Evolutionary conservation across 2,113 vertebrate genomes (phyloP), one percentile per base, ranked within the genome.

Genomic region (Anguilla japonica): DNA sequence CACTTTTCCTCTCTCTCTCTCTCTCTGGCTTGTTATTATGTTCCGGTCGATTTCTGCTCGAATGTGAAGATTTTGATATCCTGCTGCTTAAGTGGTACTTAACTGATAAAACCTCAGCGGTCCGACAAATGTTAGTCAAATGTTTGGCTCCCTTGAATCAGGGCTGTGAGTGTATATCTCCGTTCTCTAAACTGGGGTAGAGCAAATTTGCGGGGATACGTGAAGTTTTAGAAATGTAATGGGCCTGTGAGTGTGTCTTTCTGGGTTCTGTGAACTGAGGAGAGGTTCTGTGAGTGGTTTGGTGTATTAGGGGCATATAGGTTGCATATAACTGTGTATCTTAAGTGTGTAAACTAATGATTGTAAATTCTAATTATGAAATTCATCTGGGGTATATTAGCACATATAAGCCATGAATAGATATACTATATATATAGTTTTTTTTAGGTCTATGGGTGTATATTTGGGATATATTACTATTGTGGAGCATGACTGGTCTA

Each of bases 1-100:
- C 5, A 20, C 84, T 85, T 75, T 79, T 39, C 39, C 86, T 92
- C 79, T 1, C 34, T 34, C 86, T 92, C 79, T 1, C 34, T 34
- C 34, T 67, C 90, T 89, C 57, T 87, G 84, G 86, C 89, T 81
- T 80, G 89, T 93, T 91, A 92, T 95, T 95, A 94, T 94, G 90
- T 94, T 87, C 22, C n/a, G 71, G 22, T 34, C 71, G n/a, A 34
- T 75, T 26, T n/a, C n/a, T 1, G n/a, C 71, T 75, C 9, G n/a
- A 75, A 11, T 26, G 26, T 34, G 71, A 75, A 75, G 71, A 75
- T 75, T 75, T 75, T 11, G 5, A 13, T 75, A 75, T 34, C 71
- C 71, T 34, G 26, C 71, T 34, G 71, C 71, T 75, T 75, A 75
- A n/a, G n/a, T 75, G 71, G 4, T 11, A 9, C 26, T 75, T 34